phyloP scores from a whole-genome alignment of 2,113 vertebrate species.

The Cynocephalus volans region DNA sequence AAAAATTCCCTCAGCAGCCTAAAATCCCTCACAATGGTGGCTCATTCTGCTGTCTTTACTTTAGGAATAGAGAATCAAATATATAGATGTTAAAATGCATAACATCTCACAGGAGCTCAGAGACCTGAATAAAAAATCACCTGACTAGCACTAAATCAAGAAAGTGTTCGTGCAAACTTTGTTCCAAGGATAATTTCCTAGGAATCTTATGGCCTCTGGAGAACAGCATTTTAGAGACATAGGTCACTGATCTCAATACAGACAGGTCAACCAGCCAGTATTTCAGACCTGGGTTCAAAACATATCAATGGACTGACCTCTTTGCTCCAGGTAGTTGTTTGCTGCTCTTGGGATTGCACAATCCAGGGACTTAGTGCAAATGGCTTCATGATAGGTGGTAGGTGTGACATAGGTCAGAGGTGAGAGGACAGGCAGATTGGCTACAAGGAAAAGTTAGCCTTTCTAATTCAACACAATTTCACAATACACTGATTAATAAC shows the following conservation, averaged over 20 bases:
- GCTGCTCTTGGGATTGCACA: neutral
- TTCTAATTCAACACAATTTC: constrained; percentile 67
- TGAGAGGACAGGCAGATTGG: neutral
- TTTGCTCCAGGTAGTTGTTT: neutral
- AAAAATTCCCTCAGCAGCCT: neutral
- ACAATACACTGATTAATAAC: constrained; percentile 75
- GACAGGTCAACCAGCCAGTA: neutral
- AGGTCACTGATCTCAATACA: neutral
- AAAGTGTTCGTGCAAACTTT: neutral
- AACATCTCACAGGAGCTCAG: neutral
- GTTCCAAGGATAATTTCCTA: neutral
- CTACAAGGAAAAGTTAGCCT: neutral
- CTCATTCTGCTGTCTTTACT: constrained; percentile 9
- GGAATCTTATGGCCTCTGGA: neutral
- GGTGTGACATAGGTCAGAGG: constrained; percentile 51
- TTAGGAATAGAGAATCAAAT: neutral
- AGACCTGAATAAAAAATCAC: neutral
- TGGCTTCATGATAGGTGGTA: neutral
- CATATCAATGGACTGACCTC: neutral
- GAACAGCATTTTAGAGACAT: neutral
- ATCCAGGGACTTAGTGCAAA: neutral
- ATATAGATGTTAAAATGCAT: neutral
- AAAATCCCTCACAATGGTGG: neutral
- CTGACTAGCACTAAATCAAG: neutral
- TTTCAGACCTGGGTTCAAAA: constrained; percentile 48